Base-by-base conservation (phyloP, 2,797 vertebrate genomes). In the Microcaecilia unicolor region DNA sequence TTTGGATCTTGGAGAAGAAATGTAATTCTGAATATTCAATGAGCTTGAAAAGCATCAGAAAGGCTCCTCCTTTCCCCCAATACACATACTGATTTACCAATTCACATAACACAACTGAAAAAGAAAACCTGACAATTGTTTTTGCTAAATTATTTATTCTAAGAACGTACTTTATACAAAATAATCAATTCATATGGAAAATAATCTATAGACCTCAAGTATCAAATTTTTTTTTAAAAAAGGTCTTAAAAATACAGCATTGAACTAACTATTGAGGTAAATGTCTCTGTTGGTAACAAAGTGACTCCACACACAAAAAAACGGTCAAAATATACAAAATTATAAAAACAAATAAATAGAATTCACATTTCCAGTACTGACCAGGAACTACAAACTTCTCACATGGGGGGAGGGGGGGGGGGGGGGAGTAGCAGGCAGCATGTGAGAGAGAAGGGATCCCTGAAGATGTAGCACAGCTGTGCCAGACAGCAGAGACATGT, bases 281-380 rank as follows among this genome's bases (percentile, higher is more conserved):
- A 66, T 74, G 74, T 76, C 72, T 66, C 74, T 83, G 72, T 72
- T 64, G 58, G 70, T 64, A 70, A 68, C 70, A 62, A 68, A 70
- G 58, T 61, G 66, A 58, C 61, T 74, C 77, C 81, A 77, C 74
- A 83, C 80, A 80, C 67, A 73, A 74, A n/a, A n/a, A n/a, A n/a
- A n/a, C 43, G 61, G 64, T 81, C 77, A 72, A 78, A 80, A 80
- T 74, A 81, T 72, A 83, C 74, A 83, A 63, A 79, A 73, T 37
- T 78, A 81, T 59, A 81, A 81, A 81, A 83, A n/a, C n/a, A n/a
- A n/a, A 81, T 81, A 83, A 83, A 81, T 80, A 81, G 68, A 56
- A 77, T 58, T 73, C 73, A 73, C 70, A 65, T 67, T 74, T 68
- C 73, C 76, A 73, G 68, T 61, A 70, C 55, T 62, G 73, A 69